These are phyloP conservation scores for Bolinopsis microptera DNA, from an alignment of 37 sponge, comb jelly and placozoan species.

Conservation along the genomic window DNA sequence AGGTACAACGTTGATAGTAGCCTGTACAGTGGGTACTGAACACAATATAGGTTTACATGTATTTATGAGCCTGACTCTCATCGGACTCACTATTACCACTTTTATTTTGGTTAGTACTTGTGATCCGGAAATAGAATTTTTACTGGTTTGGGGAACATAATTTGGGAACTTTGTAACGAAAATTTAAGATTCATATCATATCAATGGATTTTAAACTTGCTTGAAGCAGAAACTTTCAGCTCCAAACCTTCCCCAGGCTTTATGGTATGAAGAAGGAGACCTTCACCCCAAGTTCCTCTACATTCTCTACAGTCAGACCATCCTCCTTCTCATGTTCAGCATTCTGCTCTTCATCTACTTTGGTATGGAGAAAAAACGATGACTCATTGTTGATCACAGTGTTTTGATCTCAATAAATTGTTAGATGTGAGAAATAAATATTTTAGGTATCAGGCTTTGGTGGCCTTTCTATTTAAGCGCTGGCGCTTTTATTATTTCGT, in stretches of 20 bases:
- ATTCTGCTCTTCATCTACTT: constrained; percentile 55
- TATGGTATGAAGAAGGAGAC: constrained; percentile 60
- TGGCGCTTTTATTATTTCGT: background rate
- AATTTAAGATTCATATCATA: no score
- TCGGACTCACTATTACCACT: constrained; percentile 18
- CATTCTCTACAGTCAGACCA: constrained; percentile 51
- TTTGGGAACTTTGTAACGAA: no score
- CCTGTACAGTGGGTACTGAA: constrained; percentile 25
- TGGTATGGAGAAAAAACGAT: constrained; percentile 11
- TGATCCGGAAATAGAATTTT: no score
- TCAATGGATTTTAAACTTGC: no score
- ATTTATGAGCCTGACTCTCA: constrained; percentile 36
- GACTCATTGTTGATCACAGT: background rate
- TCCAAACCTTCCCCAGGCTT: no score
- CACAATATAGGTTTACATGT: constrained; percentile 32
- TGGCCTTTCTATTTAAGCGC: background rate
- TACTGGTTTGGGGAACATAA: no score
- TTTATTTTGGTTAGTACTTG: constrained; percentile 12
- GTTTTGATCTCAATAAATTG: background rate
- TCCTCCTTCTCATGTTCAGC: background rate
- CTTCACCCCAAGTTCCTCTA: constrained; percentile 48
- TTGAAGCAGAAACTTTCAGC: no score
- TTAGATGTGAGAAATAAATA: background rate
- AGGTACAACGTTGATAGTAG: constrained; percentile 18
- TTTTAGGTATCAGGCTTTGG: background rate